Conservation (phyloP, 2,888 invertebrate species). For the Drosophila lutescens region DNA sequence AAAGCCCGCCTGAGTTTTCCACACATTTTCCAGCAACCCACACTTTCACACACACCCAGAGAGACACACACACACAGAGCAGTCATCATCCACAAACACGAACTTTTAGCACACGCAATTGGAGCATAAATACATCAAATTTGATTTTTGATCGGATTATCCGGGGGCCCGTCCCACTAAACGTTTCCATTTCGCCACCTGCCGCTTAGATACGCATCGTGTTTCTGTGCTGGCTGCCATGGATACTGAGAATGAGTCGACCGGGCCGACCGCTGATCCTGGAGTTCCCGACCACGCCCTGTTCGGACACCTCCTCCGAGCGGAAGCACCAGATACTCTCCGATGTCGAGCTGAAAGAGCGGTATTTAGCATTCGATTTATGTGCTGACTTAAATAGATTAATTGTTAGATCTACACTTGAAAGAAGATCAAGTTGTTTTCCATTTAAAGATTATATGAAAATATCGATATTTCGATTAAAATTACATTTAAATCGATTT, state of each 20-base stretch:
- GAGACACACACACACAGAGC: constrained; percentile 20
- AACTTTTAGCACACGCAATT: constrained; percentile 62
- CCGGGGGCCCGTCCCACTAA: constrained; percentile 64
- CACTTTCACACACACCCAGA: constrained; percentile 12
- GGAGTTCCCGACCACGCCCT: constrained; percentile 85
- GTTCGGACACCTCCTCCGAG: constrained; percentile 87
- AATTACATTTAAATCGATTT: too few relatives aligned
- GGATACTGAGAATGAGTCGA: constrained; percentile 96
- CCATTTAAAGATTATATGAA: background rate
- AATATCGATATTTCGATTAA: background rate
- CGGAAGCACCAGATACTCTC: constrained; percentile 90
- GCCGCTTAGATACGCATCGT: constrained; percentile 91
- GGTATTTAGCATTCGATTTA: constrained; percentile 75
- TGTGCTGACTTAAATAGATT: too few relatives aligned
- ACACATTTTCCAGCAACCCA: constrained; percentile 28
- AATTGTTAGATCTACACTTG: too few relatives aligned
- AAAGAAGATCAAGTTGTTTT: too few relatives aligned
- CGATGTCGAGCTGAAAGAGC: constrained; percentile 94
- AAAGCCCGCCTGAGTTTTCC: constrained; percentile 52
- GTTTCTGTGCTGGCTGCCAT: constrained; percentile 98
- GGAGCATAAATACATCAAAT: constrained; percentile 48
- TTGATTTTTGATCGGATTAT: constrained; percentile 40
- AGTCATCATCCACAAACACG: constrained; percentile 14
- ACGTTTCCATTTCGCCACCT: constrained; percentile 71
- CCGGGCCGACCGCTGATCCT: constrained; percentile 86